Base-by-base conservation (phyloP, 2,797 vertebrate species). In the Urosaurus nigricauda region DNA sequence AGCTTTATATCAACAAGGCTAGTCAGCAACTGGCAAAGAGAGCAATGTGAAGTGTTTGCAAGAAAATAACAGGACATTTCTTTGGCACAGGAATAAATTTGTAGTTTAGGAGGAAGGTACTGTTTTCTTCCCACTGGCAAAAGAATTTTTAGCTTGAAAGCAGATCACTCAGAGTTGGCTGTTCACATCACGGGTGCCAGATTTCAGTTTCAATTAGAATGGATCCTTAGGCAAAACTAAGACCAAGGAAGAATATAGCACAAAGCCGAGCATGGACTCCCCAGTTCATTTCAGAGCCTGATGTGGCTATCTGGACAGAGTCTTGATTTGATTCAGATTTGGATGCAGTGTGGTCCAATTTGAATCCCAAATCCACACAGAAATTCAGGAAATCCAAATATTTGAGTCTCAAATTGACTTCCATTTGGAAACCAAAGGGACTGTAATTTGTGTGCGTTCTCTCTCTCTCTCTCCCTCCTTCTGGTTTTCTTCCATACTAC, bases 11-110 rank as follows among this genome's bases (percentile, higher is more conserved):
- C 90, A 93, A 85, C 90, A 90, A 35, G 58, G n/a, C 83, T 40
- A 95, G 93, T 87, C 83, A 89, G 85, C 78, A 68, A 73, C 82
- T 88, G 90, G 89, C 71, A 81, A 88, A 89, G 86, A 87, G 1
- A 8, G 32, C 11, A n/a, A 43, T 3, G 2, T 19, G 35, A 83
- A 73, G 24, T 47, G 77, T 63, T 87, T 88, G 83, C 65, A 92
- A 90, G 92, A 84, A 93, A 95, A 84, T 17, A 65, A 92, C 2
- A 43, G 0, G 0, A 92, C 86, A 90, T 89, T 80, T 37, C 53
- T 79, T 80, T 80, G 51, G 65, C 77, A 63, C 40, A 26, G 65
- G 32, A 79, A 73, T 29, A 73, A 51, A 63, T 85, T 58, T 40
- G 14, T 47, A 71, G 43, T 63, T 85, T 89, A 85, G 32, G 26